Conservation (phyloP, 2,113 vertebrate genomes). For the Varanus komodoensis region DNA sequence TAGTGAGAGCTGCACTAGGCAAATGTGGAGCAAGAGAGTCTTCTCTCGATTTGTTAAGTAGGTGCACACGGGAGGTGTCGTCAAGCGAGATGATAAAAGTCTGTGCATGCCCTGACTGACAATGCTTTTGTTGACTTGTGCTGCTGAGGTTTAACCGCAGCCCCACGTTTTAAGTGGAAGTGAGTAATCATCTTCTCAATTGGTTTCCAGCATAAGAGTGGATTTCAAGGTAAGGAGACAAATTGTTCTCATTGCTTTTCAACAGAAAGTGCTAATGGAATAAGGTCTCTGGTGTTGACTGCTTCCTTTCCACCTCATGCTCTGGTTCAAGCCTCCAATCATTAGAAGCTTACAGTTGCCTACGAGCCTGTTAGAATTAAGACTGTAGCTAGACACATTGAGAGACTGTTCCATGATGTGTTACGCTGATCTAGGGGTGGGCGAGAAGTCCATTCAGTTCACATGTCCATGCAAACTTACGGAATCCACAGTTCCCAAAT, state of each 20-base stretch:
- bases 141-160: conserved; percentile 17
- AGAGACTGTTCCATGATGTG: background rate
- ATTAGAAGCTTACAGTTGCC: conserved; percentile 18
- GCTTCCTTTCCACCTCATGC: background rate
- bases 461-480: too few relatives aligned
- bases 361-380: conserved; percentile 1
- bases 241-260: conserved; percentile 25
- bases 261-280: conserved; percentile 14
- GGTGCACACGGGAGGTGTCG: conserved; percentile 19
- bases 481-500: too few relatives aligned
- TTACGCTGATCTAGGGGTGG: background rate
- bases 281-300: conserved; percentile 17
- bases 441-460: too few relatives aligned
- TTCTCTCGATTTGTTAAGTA: background rate
- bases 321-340: conserved; percentile 7
- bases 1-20: background rate
- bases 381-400: background rate
- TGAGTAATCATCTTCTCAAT: background rate
- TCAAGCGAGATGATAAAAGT: conserved; percentile 22
- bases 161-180: conserved; percentile 28
- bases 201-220: background rate
- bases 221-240: background rate
- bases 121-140: conserved; percentile 25
- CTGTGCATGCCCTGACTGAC: background rate
- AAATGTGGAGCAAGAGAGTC: background rate